Evolutionary conservation across 2,888 invertebrate genomes (phyloP), one percentile per base, ranked within the genome.

Genomic region (Cataglyphis livida): DNA sequence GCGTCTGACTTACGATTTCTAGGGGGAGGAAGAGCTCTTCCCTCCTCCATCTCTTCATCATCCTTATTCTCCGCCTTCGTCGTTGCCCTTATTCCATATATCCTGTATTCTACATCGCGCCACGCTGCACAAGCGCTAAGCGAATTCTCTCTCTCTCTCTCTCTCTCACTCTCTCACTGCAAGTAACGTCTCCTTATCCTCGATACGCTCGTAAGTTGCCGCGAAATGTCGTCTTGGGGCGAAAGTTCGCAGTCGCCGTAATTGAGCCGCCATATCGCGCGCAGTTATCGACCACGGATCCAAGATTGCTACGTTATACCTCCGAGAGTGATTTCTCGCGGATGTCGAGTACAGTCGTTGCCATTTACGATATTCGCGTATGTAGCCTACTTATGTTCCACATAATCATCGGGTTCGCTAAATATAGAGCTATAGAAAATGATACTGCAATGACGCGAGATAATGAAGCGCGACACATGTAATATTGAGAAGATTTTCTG

Each of bases 151-250:
- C 64, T 70, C 28, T 59, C 64, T 70, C 38, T 59, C 64, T 70
- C 38, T 21, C 21, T 84, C 68, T 79, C 74, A 51, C 64, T 70
- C 38, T 59, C 64, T 70, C 38, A 28, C 38, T 44, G n/a, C 68
- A 35, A 35, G 28, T 21, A n/a, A 38, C 28, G 15, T 59, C 48
- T 71, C 61, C 48, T 74, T 81, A 81, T 44, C 38, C 83, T 85
- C 83, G 83, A 74, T 83, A 74, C 70, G 82, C 68, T 85, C 81
- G 79, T 83, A 85, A 85, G 74, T 79, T 71, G 73, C 78, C 71
- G 48, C 61, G 78, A 78, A 78, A 74, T 73, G 83, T 83, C 70
- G 83, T 64, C 59, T 35, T 48, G 61, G 71, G 65, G 62, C 64
- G 84, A 83, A 85, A 81, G 79, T 81, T 85, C 83, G 48, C 35